A percentile compares a stretch with the other conserved stretches of the same genome.
Evolutionary conservation across 1,140 invertebrate genomes (phyloP).

Genomic region (Drosophila sucinea): DNA sequence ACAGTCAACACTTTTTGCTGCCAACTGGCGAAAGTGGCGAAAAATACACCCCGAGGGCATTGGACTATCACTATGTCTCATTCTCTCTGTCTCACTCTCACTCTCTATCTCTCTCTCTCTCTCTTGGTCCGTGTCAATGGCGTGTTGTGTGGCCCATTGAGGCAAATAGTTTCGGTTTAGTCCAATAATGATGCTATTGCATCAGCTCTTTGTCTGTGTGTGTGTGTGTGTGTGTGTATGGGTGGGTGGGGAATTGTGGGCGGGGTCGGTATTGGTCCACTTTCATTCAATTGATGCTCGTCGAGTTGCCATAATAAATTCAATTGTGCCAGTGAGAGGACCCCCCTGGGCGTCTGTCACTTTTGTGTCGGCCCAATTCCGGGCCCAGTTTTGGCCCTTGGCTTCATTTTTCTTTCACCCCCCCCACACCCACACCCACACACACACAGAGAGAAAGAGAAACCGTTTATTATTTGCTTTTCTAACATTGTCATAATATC

Average conservation of each 20-base stretch:
- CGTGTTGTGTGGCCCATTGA: slow-evolving; percentile 73
- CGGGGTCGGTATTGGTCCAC: slow-evolving; percentile 50
- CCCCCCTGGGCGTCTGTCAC: slow-evolving; percentile 54
- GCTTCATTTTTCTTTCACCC: slow-evolving; percentile 16
- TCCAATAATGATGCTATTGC: slow-evolving; percentile 77
- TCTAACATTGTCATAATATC: slow-evolving; percentile 70
- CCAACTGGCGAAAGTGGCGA: slow-evolving; percentile 63
- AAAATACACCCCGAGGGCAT: slow-evolving; percentile 72
- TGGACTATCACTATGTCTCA: slow-evolving; percentile 45
- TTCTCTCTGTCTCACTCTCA: not conserved
- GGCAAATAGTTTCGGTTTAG: slow-evolving; percentile 78
- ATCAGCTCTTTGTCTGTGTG: slow-evolving; percentile 33
- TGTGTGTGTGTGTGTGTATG: slow-evolving; percentile 21
- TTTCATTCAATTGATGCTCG: slow-evolving; percentile 78
- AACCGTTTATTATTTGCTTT: slow-evolving; percentile 75
- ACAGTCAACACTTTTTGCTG: slow-evolving; percentile 73
- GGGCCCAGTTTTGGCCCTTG: slow-evolving; percentile 20
- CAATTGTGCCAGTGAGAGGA: slow-evolving; percentile 64
- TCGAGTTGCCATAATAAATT: slow-evolving; percentile 76
- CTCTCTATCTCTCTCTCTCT: slow-evolving; percentile 6
- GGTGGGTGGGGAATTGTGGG: not conserved
- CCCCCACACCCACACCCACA: not conserved
- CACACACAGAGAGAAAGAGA: not conserved
- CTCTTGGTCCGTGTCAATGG: slow-evolving; percentile 54
- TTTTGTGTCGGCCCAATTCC: slow-evolving; percentile 55